phyloP scores from a whole-genome alignment of 2,113 vertebrate species.

The Hemibagrus wyckioides region DNA sequence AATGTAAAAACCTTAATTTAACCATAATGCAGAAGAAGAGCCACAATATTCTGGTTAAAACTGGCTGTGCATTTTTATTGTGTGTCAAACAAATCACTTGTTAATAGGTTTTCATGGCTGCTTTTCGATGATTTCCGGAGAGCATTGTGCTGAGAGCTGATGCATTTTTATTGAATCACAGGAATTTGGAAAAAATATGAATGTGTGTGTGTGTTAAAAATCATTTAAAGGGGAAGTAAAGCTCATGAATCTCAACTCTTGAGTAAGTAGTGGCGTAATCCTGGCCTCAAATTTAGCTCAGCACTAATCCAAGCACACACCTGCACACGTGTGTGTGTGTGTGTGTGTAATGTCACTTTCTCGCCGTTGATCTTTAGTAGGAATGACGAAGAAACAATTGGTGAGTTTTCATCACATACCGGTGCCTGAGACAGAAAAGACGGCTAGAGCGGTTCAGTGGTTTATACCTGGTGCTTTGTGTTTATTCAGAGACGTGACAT shows the following conservation, averaged over 20 bases:
- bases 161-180: background rate
- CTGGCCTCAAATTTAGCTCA: slow-evolving; percentile 63
- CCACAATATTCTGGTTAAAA: no score
- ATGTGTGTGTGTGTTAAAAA: background rate
- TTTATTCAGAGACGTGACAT: background rate
- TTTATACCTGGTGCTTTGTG: background rate
- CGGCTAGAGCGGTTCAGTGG: background rate
- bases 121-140: background rate
- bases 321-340: background rate
- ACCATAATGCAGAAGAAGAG: no score
- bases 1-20: no score
- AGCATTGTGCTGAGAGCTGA: background rate
- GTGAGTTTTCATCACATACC: slow-evolving; percentile 51
- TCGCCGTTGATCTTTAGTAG: slow-evolving; percentile 37
- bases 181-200: no score
- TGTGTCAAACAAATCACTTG: no score
- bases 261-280: slow-evolving; percentile 59
- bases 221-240: background rate
- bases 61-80: no score
- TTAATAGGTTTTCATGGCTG: background rate
- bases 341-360: slow-evolving; percentile 4
- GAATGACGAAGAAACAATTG: slow-evolving; percentile 58
- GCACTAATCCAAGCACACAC: slow-evolving; percentile 52
- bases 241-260: slow-evolving; percentile 53
- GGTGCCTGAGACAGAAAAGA: background rate